phyloP scores from a whole-genome alignment of 2,888 invertebrate genomes.

The Bursaphelenchus okinawaensis region DNA sequence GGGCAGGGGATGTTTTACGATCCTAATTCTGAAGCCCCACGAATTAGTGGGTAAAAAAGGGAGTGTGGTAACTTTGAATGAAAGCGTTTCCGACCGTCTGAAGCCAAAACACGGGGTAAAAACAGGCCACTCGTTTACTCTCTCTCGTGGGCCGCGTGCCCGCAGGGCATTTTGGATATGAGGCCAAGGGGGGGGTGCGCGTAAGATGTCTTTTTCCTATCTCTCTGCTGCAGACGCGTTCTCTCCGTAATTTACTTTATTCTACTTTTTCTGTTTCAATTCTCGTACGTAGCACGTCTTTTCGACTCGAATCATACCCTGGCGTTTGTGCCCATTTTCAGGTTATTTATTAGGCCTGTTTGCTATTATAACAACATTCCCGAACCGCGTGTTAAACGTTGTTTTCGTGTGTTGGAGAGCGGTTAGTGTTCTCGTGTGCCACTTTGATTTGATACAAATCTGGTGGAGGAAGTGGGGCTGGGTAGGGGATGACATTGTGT shows the following conservation, averaged over 20 bases:
- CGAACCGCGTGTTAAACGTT: too few species aligned
- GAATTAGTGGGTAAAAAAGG: neutral
- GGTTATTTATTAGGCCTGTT: too few species aligned
- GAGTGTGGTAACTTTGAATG: neutral
- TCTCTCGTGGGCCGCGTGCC: neutral
- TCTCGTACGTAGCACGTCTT: too few species aligned
- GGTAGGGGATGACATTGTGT: too few species aligned
- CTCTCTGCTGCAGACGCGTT: neutral
- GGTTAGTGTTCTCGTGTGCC: too few species aligned
- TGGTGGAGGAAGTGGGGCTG: too few species aligned
- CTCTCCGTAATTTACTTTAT: neutral
- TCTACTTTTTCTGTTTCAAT: too few species aligned
- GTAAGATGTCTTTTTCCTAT: neutral
- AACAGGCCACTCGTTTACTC: neutral
- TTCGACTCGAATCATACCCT: too few species aligned
- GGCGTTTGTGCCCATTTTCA: too few species aligned
- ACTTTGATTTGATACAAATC: too few species aligned
- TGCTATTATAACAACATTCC: too few species aligned
- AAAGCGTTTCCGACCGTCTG: neutral
- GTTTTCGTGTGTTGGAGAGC: too few species aligned
- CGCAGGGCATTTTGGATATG: neutral
- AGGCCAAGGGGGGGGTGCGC: neutral
- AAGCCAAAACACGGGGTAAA: neutral
- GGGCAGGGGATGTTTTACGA: neutral
- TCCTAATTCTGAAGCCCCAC: neutral